These are phyloP conservation scores for Tetramorium bicarinatum DNA, from an alignment of 2,888 invertebrate genomes.

Conservation along the genomic window DNA sequence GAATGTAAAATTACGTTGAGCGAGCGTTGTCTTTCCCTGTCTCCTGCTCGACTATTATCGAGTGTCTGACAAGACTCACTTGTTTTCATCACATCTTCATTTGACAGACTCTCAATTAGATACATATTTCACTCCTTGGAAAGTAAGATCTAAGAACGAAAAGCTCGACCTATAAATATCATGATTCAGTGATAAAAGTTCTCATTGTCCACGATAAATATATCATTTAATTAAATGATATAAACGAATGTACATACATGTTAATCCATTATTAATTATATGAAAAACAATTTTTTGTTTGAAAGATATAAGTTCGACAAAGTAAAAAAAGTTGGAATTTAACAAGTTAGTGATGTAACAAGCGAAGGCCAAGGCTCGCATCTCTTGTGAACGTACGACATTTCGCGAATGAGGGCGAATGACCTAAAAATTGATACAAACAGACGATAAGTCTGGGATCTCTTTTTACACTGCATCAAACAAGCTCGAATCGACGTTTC, in stretches of 20 bases:
- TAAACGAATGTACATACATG: background rate
- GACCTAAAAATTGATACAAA: slow-evolving; percentile 35
- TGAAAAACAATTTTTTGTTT: background rate
- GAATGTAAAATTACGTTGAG: slow-evolving; percentile 3
- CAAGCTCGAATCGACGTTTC: slow-evolving; percentile 61
- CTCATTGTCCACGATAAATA: background rate
- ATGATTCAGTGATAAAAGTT: slow-evolving; percentile 5
- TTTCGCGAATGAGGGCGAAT: background rate
- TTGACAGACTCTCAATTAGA: slow-evolving; percentile 4
- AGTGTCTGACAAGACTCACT: background rate
- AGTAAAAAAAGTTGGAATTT: background rate
- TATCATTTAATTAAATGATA: background rate
- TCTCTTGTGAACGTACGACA: background rate
- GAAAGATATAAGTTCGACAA: background rate
- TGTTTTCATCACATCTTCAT: slow-evolving; percentile 12
- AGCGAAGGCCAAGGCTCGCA: background rate
- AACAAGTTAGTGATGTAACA: background rate
- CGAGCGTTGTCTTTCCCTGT: background rate
- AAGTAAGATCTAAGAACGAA: slow-evolving; percentile 21
- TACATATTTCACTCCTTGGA: slow-evolving; percentile 14
- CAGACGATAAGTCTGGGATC: background rate
- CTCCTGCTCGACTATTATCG: background rate
- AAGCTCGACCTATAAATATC: slow-evolving; percentile 5
- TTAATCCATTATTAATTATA: background rate
- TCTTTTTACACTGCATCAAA: slow-evolving; percentile 18